A percentile compares a stretch with the other conserved stretches of the same genome.
These are phyloP conservation scores for Troides helena DNA, from an alignment of 2,888 invertebrate genomes.

Conservation along the genomic window DNA sequence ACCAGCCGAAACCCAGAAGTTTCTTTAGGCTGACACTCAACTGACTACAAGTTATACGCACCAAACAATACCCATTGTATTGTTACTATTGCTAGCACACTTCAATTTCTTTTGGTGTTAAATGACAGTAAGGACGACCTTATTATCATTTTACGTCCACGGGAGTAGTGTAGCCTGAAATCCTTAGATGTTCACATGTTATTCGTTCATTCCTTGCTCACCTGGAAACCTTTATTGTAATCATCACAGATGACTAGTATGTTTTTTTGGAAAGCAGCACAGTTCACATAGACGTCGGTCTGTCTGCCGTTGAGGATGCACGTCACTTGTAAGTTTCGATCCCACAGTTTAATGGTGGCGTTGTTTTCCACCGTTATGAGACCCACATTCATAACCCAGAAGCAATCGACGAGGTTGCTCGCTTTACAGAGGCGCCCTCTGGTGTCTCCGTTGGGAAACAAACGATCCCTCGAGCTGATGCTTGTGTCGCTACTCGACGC, in stretches of 20 bases:
- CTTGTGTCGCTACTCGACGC: slow-evolving; percentile 60
- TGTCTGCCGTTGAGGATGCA: slow-evolving; percentile 61
- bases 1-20: too few relatives aligned
- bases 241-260: slow-evolving; percentile 65
- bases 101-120: too few relatives aligned
- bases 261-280: slow-evolving; percentile 59
- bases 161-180: neutral
- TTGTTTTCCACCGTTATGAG: slow-evolving; percentile 66
- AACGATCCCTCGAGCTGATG: slow-evolving; percentile 50
- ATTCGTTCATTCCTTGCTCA: slow-evolving; percentile 34
- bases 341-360: slow-evolving; percentile 68
- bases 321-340: slow-evolving; percentile 48
- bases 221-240: slow-evolving; percentile 62
- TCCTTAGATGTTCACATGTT: neutral
- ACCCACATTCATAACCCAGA: slow-evolving; percentile 54
- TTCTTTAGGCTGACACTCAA: too few relatives aligned
- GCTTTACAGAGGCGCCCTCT: slow-evolving; percentile 48
- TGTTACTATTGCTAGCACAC: too few relatives aligned
- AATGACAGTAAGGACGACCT: too few relatives aligned
- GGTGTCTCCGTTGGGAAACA: slow-evolving; percentile 53
- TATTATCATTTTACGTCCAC: too few relatives aligned
- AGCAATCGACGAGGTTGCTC: slow-evolving; percentile 57
- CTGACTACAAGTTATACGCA: too few relatives aligned
- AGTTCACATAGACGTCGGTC: slow-evolving; percentile 52
- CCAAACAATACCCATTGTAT: too few relatives aligned